Evolutionary conservation across 2,888 invertebrate species (phyloP).

Genomic region (Philopedon plagiatum): DNA sequence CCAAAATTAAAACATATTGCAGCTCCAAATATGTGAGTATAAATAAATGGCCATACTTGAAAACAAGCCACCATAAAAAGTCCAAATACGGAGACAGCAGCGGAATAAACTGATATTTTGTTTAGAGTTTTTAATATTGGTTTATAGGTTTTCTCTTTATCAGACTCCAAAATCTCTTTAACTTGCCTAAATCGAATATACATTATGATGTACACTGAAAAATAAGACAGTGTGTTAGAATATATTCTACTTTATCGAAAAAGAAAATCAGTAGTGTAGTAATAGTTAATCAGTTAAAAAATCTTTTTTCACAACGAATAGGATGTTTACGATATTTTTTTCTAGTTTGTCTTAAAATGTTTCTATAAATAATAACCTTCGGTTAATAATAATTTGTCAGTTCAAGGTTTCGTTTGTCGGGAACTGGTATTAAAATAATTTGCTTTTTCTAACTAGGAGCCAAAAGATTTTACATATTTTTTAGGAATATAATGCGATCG

Average conservation of each 20-base stretch:
- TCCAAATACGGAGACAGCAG: conserved; percentile 73
- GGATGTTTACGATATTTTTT: too few relatives aligned
- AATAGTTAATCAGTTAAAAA: too few relatives aligned
- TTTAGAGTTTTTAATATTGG: conserved; percentile 60
- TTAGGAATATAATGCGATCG: too few relatives aligned
- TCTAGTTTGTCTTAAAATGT: too few relatives aligned
- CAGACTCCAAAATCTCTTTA: conserved; percentile 58
- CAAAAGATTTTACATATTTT: too few relatives aligned
- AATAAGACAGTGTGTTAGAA: not conserved
- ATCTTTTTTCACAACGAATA: too few relatives aligned
- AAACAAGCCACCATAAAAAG: conserved; percentile 81
- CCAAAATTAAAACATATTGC: conserved; percentile 83
- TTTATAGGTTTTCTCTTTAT: conserved; percentile 57
- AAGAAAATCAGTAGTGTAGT: too few relatives aligned
- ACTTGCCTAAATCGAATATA: conserved; percentile 81
- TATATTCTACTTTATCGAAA: not conserved
- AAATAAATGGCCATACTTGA: conserved; percentile 79
- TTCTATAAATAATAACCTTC: too few relatives aligned
- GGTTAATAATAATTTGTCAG: too few relatives aligned
- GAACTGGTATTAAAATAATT: too few relatives aligned
- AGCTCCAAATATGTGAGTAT: conserved; percentile 80
- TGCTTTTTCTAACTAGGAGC: too few relatives aligned
- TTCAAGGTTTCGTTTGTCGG: too few relatives aligned
- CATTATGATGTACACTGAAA: conserved; percentile 77
- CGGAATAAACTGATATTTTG: conserved; percentile 72